These are phyloP conservation scores for fruit fly (Drosophila melanogaster) DNA, from an alignment of 1,140 invertebrate species.

Conservation along the genomic window Release_6_plus_ISO1_MT NC_004354.4:16895001-16895500, in stretches of 20 bases:
- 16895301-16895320: slow-evolving; percentile 5
- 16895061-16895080: neutral
- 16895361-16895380: too few species aligned
- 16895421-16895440: too few species aligned
- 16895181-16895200: neutral
- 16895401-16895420: too few species aligned
- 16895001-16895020: neutral
- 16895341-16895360: too few species aligned
- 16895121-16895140: slow-evolving; percentile 17
- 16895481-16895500: slow-evolving; percentile 19
- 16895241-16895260: slow-evolving; percentile 7
- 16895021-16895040: neutral
- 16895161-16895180: slow-evolving; percentile 5
- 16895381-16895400: too few species aligned
- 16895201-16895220: slow-evolving; percentile 25
- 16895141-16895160: slow-evolving; percentile 36
- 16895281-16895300: slow-evolving; percentile 8
- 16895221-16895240: slow-evolving; percentile 35
- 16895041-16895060: neutral
- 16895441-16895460: neutral
- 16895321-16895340: too few species aligned
- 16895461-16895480: neutral
- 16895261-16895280: slow-evolving; percentile 17
- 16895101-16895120: slow-evolving; percentile 17
- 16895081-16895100: neutral